Evolutionary conservation across 2,888 invertebrate species (phyloP), one percentile per base, ranked within the genome.

Genomic region (Machimus rusticus): DNA sequence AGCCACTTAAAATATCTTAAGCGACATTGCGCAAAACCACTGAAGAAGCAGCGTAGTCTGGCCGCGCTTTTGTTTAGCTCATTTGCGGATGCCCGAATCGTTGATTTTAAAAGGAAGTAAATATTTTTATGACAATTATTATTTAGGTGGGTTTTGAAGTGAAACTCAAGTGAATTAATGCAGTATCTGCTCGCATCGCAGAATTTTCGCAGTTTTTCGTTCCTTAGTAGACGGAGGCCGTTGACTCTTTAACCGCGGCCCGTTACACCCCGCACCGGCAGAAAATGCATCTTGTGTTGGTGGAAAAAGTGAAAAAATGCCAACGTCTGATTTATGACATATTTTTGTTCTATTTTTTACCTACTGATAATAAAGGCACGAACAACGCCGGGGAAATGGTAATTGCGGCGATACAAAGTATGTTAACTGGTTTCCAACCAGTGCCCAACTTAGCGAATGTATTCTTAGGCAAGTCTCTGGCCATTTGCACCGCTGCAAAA

Each of bases 291-390:
- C 34, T 37, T 31, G 37, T 76, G 37, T 37, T 76, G 76, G 37
- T 19, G 76, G 76, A 76, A 76, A 76, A 46, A 76, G 19, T 76
- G 66, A 76, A 76, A 76, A 76, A 76, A 37, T 76, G 19, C 76
- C 76, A 76, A n/a, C 76, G 76, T 8, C 76, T 76, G 34, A 76
- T 76, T 76, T 76, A 76, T 76, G 76, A 76, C 76, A 76, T 76
- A 76, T 76, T 76, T 76, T 37, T 76, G 76, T 37, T 76, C 76
- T 76, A 34, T 37, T 34, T 37, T 76, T 76, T 76, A 37, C 76
- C 19, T 76, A 34, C 76, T 76, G 76, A 76, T 76, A 76, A 76
- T 76, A 76, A 76, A 76, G 28, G 76, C 34, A 76, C n/a, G 76
- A 76, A 76, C 34, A 76, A 76, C 37, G 37, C 23, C n/a, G 19